These are phyloP conservation scores for Peromyscus melanophrys DNA, from an alignment of 2,797 vertebrate genomes.

Conservation along the genomic window DNA sequence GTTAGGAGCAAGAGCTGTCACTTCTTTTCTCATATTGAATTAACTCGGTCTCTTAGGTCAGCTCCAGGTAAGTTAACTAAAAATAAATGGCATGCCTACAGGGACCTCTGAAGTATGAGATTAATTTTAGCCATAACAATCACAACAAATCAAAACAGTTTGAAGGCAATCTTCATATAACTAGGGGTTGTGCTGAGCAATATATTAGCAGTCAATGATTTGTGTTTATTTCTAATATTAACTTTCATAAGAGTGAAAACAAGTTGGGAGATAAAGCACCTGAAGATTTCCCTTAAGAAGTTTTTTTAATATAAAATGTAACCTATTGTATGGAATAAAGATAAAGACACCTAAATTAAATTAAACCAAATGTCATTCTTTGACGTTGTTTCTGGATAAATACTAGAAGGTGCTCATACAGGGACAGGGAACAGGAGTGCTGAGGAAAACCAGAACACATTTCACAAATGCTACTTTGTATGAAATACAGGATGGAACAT, in stretches of 20 bases:
- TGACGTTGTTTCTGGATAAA: background rate
- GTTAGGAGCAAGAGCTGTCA: background rate
- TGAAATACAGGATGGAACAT: background rate
- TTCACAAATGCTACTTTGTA: background rate
- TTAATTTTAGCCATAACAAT: conserved; percentile 54
- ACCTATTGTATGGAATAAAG: background rate
- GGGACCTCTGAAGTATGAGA: background rate
- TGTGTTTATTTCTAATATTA: conserved; percentile 14
- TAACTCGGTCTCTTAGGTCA: background rate
- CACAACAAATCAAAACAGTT: conserved; percentile 35
- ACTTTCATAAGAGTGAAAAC: conserved; percentile 3
- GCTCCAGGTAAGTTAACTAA: background rate
- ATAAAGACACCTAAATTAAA: background rate
- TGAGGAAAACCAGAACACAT: background rate
- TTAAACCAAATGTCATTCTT: background rate
- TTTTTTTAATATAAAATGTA: background rate
- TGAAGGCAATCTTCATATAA: conserved; percentile 43
- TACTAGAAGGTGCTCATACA: background rate
- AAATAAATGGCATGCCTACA: background rate
- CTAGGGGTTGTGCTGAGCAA: background rate
- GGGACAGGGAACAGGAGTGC: background rate
- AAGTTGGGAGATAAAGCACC: background rate
- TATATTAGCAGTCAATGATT: conserved; percentile 9
- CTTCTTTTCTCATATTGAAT: background rate
- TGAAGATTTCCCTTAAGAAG: background rate